Evolutionary conservation across 2,113 vertebrate genomes (phyloP).

Genomic region (Hyaena hyaena): DNA sequence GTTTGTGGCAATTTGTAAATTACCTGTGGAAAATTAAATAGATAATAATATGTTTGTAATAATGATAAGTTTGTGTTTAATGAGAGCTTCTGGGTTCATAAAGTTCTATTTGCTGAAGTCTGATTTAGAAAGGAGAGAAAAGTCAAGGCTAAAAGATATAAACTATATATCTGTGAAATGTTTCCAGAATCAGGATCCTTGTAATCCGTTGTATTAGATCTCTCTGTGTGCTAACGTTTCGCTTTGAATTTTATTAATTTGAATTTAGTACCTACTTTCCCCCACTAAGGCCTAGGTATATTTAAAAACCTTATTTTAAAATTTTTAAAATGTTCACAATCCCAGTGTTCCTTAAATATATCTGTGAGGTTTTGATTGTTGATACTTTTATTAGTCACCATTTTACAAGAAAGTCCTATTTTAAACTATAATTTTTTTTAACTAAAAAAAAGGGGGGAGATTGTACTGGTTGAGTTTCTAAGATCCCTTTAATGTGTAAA

Average conservation of each 20-base stretch:
- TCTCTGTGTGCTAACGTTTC: slow-evolving; percentile 2
- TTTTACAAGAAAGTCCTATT: slow-evolving; percentile 22
- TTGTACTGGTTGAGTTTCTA: not conserved
- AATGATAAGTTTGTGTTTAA: slow-evolving; percentile 7
- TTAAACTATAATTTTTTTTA: not conserved
- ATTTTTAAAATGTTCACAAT: not conserved
- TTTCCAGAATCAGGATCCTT: slow-evolving; percentile 2
- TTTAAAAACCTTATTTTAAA: not conserved
- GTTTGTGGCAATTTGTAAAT: not conserved
- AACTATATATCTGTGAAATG: not conserved
- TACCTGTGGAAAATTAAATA: not conserved
- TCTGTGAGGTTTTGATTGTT: not conserved
- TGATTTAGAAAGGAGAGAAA: slow-evolving; percentile 21
- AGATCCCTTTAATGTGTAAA: slow-evolving; percentile 16
- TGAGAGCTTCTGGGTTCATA: not conserved
- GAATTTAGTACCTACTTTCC: not conserved
- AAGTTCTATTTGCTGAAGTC: not conserved
- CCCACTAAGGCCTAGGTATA: not conserved
- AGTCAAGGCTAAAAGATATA: not conserved
- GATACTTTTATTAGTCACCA: not conserved
- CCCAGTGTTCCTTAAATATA: not conserved
- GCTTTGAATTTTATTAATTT: slow-evolving; percentile 35
- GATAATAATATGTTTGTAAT: not conserved
- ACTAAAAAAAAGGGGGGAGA: not conserved
- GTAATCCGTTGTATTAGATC: not conserved